Base-by-base conservation (phyloP, 1,140 invertebrate species). In the Parasteatoda tepidariorum region DNA sequence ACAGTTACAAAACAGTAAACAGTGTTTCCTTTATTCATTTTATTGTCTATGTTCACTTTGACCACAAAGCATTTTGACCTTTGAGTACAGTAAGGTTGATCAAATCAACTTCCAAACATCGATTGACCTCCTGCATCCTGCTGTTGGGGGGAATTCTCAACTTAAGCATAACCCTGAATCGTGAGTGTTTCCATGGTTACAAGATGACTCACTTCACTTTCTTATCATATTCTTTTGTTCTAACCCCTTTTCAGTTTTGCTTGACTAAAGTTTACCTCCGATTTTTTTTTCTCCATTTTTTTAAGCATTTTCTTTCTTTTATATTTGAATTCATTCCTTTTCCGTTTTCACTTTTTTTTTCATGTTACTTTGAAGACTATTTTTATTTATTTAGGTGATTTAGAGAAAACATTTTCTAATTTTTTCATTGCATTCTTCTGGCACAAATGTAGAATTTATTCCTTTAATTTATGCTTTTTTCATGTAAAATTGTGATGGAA, bases 151-250 rank as follows among this genome's bases (percentile, higher is more conserved):
- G 41, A 55, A 55, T 41, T 71, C 41, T 71, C 68, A 71, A 30
- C 30, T 71, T 71, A 13, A 55, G 55, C 38, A 31, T 67, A 31
- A 67, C 41, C 66, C 31, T 26, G 38, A 24, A 71, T 71, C 24
- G 48, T 54, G 2, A 18, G 28, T 26, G 68, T 55, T 28, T 22
- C 68, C 48, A 71, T 71, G 68, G 41, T 18, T 54, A 71, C 68
- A 22, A 28, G 41, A 71, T 71, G 68, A 71, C 26, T 71, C 48
- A 71, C 68, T 55, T 71, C 68, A 33, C 41, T 38, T 48, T 38
- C 22, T 70, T 70, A 41, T 71, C 26, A 2, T 11, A 7, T 71
- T 55, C 28, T 71, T 31, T 24, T 55, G 38, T 38, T 54, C 41
- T 22, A 54, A 9, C 26, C 18, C 26, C 31, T 61, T 68, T 15